Conservation (phyloP, 2,888 invertebrate genomes). For the Dexiosoma caninum region DNA sequence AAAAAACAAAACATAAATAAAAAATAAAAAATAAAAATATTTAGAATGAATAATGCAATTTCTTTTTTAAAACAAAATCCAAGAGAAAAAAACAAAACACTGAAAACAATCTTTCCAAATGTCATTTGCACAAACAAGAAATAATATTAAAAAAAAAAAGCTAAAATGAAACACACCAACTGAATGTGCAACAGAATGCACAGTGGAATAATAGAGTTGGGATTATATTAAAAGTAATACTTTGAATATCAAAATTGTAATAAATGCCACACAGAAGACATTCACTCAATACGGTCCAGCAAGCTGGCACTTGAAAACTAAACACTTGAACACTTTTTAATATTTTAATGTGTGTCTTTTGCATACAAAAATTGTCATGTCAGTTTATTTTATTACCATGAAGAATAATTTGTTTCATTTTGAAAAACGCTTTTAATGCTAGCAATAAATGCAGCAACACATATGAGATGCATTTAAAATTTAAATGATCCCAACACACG, state of each 20-base stretch:
- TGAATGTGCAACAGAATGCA: not conserved
- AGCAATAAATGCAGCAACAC: not conserved
- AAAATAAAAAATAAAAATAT: not conserved
- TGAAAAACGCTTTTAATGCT: not conserved
- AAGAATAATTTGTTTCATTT: slow-evolving; percentile 6
- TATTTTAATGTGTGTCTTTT: not conserved
- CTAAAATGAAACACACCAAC: not conserved
- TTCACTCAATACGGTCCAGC: not conserved
- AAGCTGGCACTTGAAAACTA: slow-evolving; percentile 15
- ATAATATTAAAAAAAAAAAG: not conserved
- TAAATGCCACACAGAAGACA: slow-evolving; percentile 20
- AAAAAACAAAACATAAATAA: slow-evolving; percentile 9
- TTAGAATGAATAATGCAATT: not conserved
- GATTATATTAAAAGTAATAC: not conserved
- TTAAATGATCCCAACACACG: slow-evolving; percentile 5
- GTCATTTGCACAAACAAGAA: slow-evolving; percentile 26
- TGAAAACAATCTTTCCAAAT: slow-evolving; percentile 18
- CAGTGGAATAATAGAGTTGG: not conserved
- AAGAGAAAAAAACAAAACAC: not conserved
- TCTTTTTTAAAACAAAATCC: no score
- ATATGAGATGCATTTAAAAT: slow-evolving; percentile 18
- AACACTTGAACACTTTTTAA: slow-evolving; percentile 17
- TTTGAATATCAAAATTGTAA: slow-evolving; percentile 9
- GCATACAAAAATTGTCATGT: not conserved
- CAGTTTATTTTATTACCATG: not conserved